phyloP scores from a whole-genome alignment of 2,797 vertebrate genomes.

The Myripristis jacobus region DNA sequence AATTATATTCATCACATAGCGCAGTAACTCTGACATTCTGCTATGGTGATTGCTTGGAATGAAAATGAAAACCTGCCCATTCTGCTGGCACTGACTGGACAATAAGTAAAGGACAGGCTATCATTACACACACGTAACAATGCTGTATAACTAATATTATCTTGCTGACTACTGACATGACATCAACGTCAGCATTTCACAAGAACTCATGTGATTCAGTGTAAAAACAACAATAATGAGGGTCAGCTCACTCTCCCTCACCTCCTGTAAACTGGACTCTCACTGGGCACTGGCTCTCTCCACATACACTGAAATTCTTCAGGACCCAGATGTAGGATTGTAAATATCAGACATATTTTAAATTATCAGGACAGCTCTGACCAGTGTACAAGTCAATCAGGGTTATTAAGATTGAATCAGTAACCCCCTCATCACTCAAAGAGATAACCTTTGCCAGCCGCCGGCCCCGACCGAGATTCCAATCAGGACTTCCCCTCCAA shows the following conservation, averaged over 20 bases:
- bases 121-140: conserved; percentile 14
- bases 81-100: background rate
- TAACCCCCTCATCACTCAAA: too few relatives aligned
- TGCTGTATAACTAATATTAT: background rate
- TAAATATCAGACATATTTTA: background rate
- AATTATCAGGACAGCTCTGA: too few relatives aligned
- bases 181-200: conserved; percentile 22
- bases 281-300: background rate
- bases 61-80: conserved; percentile 9
- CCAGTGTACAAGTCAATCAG: too few relatives aligned
- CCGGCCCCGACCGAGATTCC: too few relatives aligned
- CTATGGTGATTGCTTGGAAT: background rate
- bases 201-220: conserved; percentile 6
- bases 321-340: background rate
- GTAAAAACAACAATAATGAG: background rate
- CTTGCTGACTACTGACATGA: conserved; percentile 8
- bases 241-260: background rate
- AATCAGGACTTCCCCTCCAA: background rate
- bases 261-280: background rate
- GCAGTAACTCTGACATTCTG: too few relatives aligned
- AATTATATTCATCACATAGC: too few relatives aligned
- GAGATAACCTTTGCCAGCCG: too few relatives aligned
- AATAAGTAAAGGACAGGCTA: background rate
- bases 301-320: too few relatives aligned
- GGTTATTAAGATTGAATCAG: too few relatives aligned